Percentiles rank a stretch among this genome's conserved stretches.
phyloP scores from a whole-genome alignment of 2,888 invertebrate genomes.

The Andricus curvator region DNA sequence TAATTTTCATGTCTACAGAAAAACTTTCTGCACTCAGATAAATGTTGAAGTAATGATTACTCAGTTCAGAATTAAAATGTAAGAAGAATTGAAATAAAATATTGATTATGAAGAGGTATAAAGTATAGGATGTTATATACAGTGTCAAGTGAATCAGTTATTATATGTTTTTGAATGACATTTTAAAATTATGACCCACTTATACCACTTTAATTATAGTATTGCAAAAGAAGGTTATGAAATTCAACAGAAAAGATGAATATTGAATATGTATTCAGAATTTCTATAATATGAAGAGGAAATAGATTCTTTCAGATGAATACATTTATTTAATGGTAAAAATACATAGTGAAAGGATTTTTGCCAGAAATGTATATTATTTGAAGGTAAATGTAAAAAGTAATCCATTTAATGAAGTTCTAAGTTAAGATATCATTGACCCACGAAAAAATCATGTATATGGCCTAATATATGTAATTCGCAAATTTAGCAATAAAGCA shows the following conservation, averaged over 20 bases:
- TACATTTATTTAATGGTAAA: background rate
- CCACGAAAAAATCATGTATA: slow-evolving; percentile 64
- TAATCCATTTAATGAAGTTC: background rate
- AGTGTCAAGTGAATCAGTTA: background rate
- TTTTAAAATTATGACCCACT: background rate
- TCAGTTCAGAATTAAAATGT: slow-evolving; percentile 8
- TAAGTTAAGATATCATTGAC: slow-evolving; percentile 1
- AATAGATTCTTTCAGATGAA: background rate
- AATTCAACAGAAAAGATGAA: background rate
- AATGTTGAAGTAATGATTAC: slow-evolving; percentile 14
- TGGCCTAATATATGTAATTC: slow-evolving; percentile 75
- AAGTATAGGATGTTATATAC: background rate
- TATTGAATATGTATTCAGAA: background rate
- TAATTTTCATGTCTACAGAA: slow-evolving; percentile 13
- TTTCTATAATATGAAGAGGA: background rate
- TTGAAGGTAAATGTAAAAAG: background rate
- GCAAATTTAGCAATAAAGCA: slow-evolving; percentile 74
- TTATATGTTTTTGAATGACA: background rate
- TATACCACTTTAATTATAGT: background rate
- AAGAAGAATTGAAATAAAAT: background rate
- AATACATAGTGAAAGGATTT: background rate
- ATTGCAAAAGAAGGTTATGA: background rate
- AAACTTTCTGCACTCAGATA: slow-evolving; percentile 9
- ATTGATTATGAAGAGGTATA: background rate
- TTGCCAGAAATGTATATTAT: background rate